Conservation (phyloP, 2,113 vertebrate genomes). For the Machaerirhynchus nigripectus region DNA sequence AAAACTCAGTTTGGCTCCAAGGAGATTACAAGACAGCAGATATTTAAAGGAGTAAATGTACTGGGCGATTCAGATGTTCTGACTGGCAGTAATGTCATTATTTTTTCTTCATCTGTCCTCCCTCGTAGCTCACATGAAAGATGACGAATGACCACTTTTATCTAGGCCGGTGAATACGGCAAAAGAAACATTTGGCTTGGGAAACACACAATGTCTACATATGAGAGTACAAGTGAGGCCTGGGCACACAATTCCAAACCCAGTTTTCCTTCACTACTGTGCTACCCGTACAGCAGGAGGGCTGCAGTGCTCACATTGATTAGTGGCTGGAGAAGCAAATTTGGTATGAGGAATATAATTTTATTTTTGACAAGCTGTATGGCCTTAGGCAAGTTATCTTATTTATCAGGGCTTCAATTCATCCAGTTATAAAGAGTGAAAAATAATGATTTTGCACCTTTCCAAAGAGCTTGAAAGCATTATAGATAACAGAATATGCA, state of each 20-base stretch:
- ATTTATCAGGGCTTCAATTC: not conserved
- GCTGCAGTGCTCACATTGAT: not conserved
- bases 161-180: not conserved
- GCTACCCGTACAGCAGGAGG: not conserved
- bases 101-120: constrained; percentile 25
- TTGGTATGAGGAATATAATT: not conserved
- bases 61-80: not conserved
- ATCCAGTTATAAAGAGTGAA: not conserved
- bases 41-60: constrained; percentile 4
- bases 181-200: not conserved
- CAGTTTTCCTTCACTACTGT: not conserved
- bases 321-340: not conserved
- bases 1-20: not conserved
- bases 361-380: constrained; percentile 1
- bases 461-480: not conserved
- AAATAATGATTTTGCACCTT: constrained; percentile 13
- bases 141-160: not conserved
- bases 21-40: not conserved
- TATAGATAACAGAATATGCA: not conserved
- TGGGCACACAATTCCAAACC: not conserved
- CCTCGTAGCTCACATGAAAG: not conserved
- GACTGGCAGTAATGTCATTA: not conserved
- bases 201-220: not conserved
- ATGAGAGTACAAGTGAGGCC: not conserved
- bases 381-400: not conserved